Base-by-base conservation (phyloP, 2,797 vertebrate species). In the Notolabrus celidotus region DNA sequence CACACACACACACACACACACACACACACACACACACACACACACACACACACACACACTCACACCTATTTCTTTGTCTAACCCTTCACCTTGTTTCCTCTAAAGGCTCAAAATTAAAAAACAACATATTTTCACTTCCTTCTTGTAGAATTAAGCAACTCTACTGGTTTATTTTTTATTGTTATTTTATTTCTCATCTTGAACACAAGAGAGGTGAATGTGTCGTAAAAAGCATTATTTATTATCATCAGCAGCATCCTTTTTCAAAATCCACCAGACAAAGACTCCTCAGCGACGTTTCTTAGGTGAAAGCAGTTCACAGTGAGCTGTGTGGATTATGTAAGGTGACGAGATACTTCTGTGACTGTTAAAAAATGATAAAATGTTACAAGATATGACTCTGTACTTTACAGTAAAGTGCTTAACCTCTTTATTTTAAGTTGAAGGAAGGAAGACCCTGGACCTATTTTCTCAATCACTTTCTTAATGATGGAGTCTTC, bases 1-100 rank as follows among this genome's bases (percentile, higher is more conserved):
- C 42, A 20, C 11, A 62, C 19, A 42, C 7, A 17, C n/a, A n/a
- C n/a, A n/a, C n/a, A n/a, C n/a, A n/a, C n/a, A n/a, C 5, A 64
- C 47, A 22, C 53, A 59, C 68, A 38, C 60, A 62, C 42, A 43
- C 27, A 33, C 10, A 36, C 38, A 61, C 22, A 54, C 54, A 23
- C 10, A 50, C 17, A 39, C 16, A 41, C n/a, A 70, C 50, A 71
- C 33, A 70, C 22, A 65, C 42, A 20, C 11, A 62, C 19, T 42
- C 7, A 17, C 27, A n/a, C 36, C 6, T 42, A 20, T 42, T 39
- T 62, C 17, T 56, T 42, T 53, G 16, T 70, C 7, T n/a, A 16
- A 47, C 39, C 19, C 46, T 27, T 8, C 25, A 53, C 55, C 29
- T 39, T 19, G 46, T 29, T 39, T 52, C 43, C 38, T 52, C 34